Evolutionary conservation across 1,140 invertebrate genomes (phyloP), one percentile per base, ranked within the genome.

Genomic region (Orius insidiosus): DNA sequence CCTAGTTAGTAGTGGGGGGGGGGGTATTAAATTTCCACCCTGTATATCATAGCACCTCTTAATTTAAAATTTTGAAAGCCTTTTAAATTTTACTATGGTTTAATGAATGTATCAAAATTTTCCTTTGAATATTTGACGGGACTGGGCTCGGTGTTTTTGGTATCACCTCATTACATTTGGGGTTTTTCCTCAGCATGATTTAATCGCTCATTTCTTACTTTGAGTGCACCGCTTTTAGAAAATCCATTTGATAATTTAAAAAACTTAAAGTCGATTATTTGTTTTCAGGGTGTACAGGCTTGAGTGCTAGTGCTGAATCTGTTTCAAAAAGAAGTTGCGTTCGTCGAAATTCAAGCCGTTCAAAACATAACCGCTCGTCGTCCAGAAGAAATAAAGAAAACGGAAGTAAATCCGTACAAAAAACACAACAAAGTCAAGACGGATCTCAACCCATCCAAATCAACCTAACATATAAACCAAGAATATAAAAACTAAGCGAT

Each of bases 341-440:
- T 3, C 66, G 75, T 8, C 63, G 78, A 45, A 69, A 68, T 5
- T 76, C 74, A 10, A 74, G 72, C 11, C 70, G 75, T 53, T 52
- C 51, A n/a, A 19, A 48, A 11, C 46, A 52, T 16, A 49, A 77
- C 46, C 68, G 78, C 15, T 74, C 74, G 7, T 77, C 75, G 6
- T 72, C 76, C 45, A 68, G 73, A 16, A 64, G 78, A 15, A 75
- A 80, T 57, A 80, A 78, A 58, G 75, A 78, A 53, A 78, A 78
- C 50, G 71, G 70, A 10, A 62, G 65, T 5, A 70, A 70, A 24
- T 14, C 16, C 1, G 18, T 48, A 5, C 11, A 32, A 11, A 15
- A 37, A 14, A 41, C 41, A 13, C 9, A 38, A 43, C 15, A 35
- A 19, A 37, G 19, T 11, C 5, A 41, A 35, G 46, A 40, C 13